phyloP scores from a whole-genome alignment of 2,113 vertebrate genomes.

The Meleagris gallopavo region DNA sequence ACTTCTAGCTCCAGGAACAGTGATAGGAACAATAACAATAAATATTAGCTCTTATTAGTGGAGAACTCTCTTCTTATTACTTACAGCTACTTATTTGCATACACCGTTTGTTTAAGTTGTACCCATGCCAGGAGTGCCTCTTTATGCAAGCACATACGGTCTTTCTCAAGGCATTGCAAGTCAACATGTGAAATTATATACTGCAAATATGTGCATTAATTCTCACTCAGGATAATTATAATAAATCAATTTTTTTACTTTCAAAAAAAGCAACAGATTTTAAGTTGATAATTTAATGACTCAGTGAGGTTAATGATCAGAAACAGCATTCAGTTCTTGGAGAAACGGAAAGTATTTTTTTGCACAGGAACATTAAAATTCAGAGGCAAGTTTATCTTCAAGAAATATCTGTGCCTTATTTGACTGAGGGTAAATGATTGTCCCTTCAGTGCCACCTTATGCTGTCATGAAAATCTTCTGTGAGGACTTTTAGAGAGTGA shows the following conservation, averaged over 20 bases:
- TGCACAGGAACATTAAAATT: neutral
- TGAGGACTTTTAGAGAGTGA: neutral
- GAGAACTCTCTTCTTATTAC: constrained; percentile 10
- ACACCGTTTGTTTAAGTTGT: constrained; percentile 28
- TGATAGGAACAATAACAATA: neutral
- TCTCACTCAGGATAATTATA: neutral
- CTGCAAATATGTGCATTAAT: neutral
- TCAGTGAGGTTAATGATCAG: neutral
- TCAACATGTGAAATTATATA: neutral
- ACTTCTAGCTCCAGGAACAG: neutral
- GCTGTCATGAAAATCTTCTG: neutral
- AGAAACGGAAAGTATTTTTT: neutral
- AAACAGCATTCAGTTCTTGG: neutral
- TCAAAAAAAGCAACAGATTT: neutral
- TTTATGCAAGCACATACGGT: neutral
- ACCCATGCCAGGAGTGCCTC: neutral
- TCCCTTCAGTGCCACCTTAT: neutral
- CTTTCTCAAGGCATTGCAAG: neutral
- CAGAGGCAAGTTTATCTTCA: neutral
- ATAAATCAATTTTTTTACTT: neutral
- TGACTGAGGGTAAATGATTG: neutral
- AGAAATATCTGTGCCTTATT: neutral
- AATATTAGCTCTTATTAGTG: constrained; percentile 13
- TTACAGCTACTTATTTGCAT: constrained; percentile 31
- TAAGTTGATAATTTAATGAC: neutral